A percentile compares a stretch with the other conserved stretches of the same genome.
Evolutionary conservation across 1,140 invertebrate species (phyloP).

Genomic region (Trypoxylus dichotomus): DNA sequence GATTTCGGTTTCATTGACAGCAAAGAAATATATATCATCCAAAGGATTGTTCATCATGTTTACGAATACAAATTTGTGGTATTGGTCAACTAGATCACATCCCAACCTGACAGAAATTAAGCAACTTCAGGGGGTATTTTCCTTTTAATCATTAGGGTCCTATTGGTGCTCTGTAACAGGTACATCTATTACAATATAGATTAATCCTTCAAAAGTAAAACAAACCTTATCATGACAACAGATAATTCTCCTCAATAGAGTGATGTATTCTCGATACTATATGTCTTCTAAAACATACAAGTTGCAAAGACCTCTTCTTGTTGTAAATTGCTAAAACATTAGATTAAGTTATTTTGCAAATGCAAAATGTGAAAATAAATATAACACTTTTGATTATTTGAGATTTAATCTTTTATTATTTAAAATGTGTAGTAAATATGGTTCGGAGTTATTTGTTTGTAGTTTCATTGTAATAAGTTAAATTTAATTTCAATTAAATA

Average conservation of each 20-base stretch:
- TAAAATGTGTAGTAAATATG: too few species aligned
- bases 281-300: background rate
- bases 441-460: too few species aligned
- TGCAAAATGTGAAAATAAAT: too few species aligned
- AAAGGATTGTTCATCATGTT: background rate
- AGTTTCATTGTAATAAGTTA: too few species aligned
- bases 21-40: background rate
- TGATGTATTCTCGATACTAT: background rate
- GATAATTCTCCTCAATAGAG: background rate
- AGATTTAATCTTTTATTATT: too few species aligned
- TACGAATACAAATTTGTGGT: background rate
- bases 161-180: conserved; percentile 28
- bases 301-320: background rate
- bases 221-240: background rate
- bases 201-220: background rate
- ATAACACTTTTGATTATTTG: too few species aligned
- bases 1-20: background rate
- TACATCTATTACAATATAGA: background rate
- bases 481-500: background rate
- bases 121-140: background rate
- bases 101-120: conserved; percentile 35
- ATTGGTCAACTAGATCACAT: background rate
- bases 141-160: conserved; percentile 7
- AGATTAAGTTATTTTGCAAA: too few species aligned
- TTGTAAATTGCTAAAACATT: background rate